Evolutionary conservation across 2,797 vertebrate species (phyloP), one percentile per base, ranked within the genome.

Genomic region (Ataeniobius toweri): DNA sequence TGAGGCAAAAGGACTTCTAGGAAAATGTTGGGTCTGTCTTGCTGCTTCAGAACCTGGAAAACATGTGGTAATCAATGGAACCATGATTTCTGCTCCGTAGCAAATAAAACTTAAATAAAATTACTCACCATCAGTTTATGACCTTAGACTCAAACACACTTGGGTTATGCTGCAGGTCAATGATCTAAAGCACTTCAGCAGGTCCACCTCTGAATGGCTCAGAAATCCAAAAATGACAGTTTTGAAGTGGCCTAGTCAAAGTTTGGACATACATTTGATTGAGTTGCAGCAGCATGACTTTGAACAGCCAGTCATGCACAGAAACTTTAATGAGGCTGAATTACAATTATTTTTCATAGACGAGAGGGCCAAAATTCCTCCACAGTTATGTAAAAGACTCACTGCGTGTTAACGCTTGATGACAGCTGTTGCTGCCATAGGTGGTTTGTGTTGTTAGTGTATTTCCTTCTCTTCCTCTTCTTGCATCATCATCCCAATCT

Each of bases 401-500:
- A 18, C 18, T 6, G 6, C 9, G 50, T 51, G 16, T 16, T 18
- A 16, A 51, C 50, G 13, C 50, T 51, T 14, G 13, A 2, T 48
- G 9, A 10, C 46, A 48, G 12, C 16, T 36, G 36, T 36, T 36
- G 36, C 36, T 4, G 36, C 36, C 36, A 36, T 36, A 36, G 36
- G 36, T 36, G 61, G 31, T 36, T 31, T 18, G 59, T 20, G 20
- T 6, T 39, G 31, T n/a, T 41, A 4, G 3, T 44, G 31, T 14
- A n/a, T 16, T 73, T 9, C 20, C 9, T 48, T 73, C 71, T 51
- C 71, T 53, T 53, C 61, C 31, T 36, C 65, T 31, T 44, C 80
- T 78, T 77, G 50, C 56, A 71, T 96, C 94, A 41, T 55, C 74
- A 68, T 80, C 69, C 76, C 74, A 72, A 53, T 80, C 84, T 81